Conservation (phyloP, 2,888 invertebrate genomes). For the Brenthis daphne region DNA sequence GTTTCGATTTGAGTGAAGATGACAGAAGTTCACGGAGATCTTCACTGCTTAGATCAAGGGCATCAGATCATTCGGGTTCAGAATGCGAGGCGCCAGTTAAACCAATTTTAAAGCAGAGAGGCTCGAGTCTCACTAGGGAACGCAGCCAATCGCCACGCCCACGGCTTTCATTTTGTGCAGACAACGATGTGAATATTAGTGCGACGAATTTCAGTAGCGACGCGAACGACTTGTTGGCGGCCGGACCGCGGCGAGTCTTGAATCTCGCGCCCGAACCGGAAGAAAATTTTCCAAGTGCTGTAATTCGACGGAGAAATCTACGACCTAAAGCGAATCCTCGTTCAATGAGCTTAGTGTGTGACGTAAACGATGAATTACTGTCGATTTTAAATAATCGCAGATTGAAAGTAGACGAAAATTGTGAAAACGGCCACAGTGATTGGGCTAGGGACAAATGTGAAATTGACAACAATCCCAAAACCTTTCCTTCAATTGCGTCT, state of each 20-base stretch:
- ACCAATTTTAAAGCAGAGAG: slow-evolving; percentile 85
- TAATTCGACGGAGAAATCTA: slow-evolving; percentile 70
- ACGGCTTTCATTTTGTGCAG: slow-evolving; percentile 84
- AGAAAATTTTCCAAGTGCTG: slow-evolving; percentile 72
- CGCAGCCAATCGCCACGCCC: slow-evolving; percentile 84
- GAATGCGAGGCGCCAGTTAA: slow-evolving; percentile 82
- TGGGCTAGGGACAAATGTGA: slow-evolving; percentile 52
- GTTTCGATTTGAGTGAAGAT: slow-evolving; percentile 80
- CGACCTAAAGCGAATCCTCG: slow-evolving; percentile 72
- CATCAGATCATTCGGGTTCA: slow-evolving; percentile 79
- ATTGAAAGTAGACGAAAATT: slow-evolving; percentile 73
- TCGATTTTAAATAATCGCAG: slow-evolving; percentile 74
- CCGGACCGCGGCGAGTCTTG: slow-evolving; percentile 72
- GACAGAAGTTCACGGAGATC: slow-evolving; percentile 81
- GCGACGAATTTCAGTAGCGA: slow-evolving; percentile 74
- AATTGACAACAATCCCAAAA: slow-evolving; percentile 53
- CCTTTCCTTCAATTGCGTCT: slow-evolving; percentile 85
- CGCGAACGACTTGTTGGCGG: slow-evolving; percentile 74
- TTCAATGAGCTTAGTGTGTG: slow-evolving; percentile 75
- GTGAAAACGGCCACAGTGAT: slow-evolving; percentile 63
- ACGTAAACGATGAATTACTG: slow-evolving; percentile 76
- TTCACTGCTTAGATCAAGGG: slow-evolving; percentile 80
- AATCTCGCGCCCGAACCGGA: slow-evolving; percentile 67
- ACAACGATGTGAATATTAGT: slow-evolving; percentile 74
- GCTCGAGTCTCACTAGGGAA: slow-evolving; percentile 82